Conservation (phyloP, 2,888 invertebrate genomes). For the Papilio protenor region DNA sequence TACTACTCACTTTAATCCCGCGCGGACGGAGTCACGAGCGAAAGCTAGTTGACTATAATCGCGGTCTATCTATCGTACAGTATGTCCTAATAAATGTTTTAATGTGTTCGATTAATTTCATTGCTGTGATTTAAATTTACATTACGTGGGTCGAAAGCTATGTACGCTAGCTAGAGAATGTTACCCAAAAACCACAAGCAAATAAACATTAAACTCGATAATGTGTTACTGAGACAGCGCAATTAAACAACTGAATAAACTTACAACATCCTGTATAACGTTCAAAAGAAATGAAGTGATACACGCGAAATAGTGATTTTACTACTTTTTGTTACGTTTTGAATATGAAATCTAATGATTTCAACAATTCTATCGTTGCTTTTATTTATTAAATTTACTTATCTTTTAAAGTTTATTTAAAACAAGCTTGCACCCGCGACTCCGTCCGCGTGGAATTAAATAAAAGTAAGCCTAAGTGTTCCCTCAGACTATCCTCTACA, state of each 20-base stretch:
- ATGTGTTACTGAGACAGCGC: slow-evolving; percentile 14
- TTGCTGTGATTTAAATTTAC: slow-evolving; percentile 4
- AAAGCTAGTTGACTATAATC: neutral
- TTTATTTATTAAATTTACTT: neutral
- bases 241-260: slow-evolving; percentile 25
- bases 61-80: neutral
- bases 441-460: no score
- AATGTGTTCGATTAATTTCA: neutral
- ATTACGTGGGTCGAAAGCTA: slow-evolving; percentile 12
- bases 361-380: no score
- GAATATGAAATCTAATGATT: neutral
- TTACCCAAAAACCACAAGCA: slow-evolving; percentile 14
- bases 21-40: no score
- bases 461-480: no score
- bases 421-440: no score
- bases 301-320: neutral
- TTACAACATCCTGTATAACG: slow-evolving; percentile 15
- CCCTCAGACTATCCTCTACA: no score
- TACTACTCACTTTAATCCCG: no score
- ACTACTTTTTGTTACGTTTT: neutral
- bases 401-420: neutral
- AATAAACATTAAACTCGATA: slow-evolving; percentile 22
- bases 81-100: neutral
- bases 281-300: neutral
- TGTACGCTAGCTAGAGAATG: slow-evolving; percentile 3